Base-by-base conservation (phyloP, 2,888 invertebrate genomes). In the Cantharis nigra region DNA sequence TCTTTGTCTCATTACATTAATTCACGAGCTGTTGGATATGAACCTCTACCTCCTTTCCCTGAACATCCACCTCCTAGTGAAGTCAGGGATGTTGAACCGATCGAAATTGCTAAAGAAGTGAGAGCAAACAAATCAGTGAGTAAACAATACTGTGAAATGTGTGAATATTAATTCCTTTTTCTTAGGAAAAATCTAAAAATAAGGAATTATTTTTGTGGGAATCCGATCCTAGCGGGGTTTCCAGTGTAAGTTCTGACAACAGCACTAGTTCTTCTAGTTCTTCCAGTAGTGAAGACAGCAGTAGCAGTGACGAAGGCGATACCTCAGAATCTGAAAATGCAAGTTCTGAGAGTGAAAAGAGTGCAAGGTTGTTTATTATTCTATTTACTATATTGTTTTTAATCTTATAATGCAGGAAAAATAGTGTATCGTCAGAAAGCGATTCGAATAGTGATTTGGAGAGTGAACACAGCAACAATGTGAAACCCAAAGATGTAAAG, bases 1-100 rank as follows among this genome's bases (percentile, higher is more conserved):
- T 97, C 98, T 0, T 89, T 99, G 74, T 98, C 99, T 0, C 98
- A 98, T 90, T 97, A 97, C 87, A 91, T 99, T 78, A 98, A 98
- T 84, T 90, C 92, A 83, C 91, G 94, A 76, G 96, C 98, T 1
- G 91, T 90, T 62, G 98, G 97, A 4, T 99, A 99, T 90, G 94
- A 96, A 80, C 93, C 97, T 77, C 90, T 99, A 82, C 98, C 98
- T 0, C 87, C 91, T 1, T 96, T 97, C 87, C 98, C 99, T 0
- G 91, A 91, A 71, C 90, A 90, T 7, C 92, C 95, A 0, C 94
- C 95, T 0, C 95, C 95, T 85, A 90, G 95, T 0, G 89, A 91
- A 1, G 93, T 95, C 0, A 90, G 98, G n/a, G 95, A 96, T 86
- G 94, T 96, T 3, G 92, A 91, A 80, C 87, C 90, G 11, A 85